Base-by-base conservation (phyloP, 2,888 invertebrate genomes). In the Pollenia labialis region DNA sequence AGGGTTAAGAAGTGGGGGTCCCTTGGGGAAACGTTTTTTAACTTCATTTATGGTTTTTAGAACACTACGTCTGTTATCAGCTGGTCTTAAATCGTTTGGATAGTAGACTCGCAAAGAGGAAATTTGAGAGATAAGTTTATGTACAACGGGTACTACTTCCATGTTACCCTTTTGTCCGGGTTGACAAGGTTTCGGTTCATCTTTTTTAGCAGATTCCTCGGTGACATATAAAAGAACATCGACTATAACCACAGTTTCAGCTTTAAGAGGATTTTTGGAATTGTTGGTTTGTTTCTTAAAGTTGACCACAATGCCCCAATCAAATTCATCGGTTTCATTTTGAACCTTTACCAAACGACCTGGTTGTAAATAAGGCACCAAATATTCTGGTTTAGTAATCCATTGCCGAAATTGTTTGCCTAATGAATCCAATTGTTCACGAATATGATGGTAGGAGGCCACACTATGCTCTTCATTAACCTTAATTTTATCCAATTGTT, bases 291-390 rank as follows among this genome's bases (percentile, higher is more conserved):
- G 96, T 90, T 97, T 97, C 90, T 97, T 96, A 91, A 98, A 98
- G 93, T 98, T 98, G 1, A 99, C 95, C 75, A 99, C 96, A 68
- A 98, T 97, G 12, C 99, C 99, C 99, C 99, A 99, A 90, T 98
- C 99, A 93, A 98, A 99, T 91, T 97, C 97, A 88, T 96, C 95
- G 50, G 95, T 96, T 62, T 96, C 97, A 89, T 96, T 96, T 94
- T 97, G 97, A 92, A 99, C 98, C 94, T 98, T 97, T 14, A 99
- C 95, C 90, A 99, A 94, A 90, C 99, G 94, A 0, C 99, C 99
- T 0, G 98, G 97, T 92, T 99, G 98, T 82, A 99, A 94, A 94
- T 99, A 99, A 0, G 99, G 99, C 87, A 98, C 95, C 44, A 99
- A 93, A 93, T 98, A 97, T 91, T 97, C 95, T 0, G 99, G 97